These are phyloP conservation scores for Cossypha caffra DNA, from an alignment of 2,797 vertebrate genomes.

Conservation along the genomic window DNA sequence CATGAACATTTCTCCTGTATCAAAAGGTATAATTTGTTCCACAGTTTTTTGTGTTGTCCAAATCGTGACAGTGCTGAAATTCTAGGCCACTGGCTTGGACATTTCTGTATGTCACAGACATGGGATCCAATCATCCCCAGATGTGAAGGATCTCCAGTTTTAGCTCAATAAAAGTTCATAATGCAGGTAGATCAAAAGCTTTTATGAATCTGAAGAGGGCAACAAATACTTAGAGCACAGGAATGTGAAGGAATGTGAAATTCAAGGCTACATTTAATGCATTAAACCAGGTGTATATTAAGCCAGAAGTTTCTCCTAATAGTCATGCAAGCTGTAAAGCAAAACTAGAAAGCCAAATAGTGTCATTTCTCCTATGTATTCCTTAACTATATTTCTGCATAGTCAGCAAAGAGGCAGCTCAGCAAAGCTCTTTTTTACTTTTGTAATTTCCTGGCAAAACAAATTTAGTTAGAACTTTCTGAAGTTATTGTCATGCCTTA, in stretches of 20 bases:
- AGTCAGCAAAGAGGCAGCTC: background rate
- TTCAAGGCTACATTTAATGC: background rate
- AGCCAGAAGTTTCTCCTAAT: background rate
- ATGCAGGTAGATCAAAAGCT: background rate
- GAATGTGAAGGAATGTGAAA: background rate
- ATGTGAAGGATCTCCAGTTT: background rate
- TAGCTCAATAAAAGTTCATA: background rate
- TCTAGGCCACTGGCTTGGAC: background rate
- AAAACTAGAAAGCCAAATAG: background rate
- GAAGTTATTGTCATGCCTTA: background rate
- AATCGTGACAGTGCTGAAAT: background rate
- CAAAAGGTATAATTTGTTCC: background rate
- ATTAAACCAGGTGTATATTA: background rate
- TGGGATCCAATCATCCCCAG: background rate
- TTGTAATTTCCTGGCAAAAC: background rate
- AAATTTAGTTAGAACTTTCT: background rate
- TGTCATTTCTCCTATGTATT: background rate
- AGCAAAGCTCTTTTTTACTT: background rate
- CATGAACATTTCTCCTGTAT: background rate
- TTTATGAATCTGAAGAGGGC: background rate
- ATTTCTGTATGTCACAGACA: background rate
- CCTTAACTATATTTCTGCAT: background rate
- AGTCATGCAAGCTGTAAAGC: background rate
- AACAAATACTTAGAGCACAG: background rate
- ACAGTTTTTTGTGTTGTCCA: background rate